Evolutionary conservation across 2,888 invertebrate species (phyloP), one percentile per base, ranked within the genome.

Genomic region (Meteorus colon): DNA sequence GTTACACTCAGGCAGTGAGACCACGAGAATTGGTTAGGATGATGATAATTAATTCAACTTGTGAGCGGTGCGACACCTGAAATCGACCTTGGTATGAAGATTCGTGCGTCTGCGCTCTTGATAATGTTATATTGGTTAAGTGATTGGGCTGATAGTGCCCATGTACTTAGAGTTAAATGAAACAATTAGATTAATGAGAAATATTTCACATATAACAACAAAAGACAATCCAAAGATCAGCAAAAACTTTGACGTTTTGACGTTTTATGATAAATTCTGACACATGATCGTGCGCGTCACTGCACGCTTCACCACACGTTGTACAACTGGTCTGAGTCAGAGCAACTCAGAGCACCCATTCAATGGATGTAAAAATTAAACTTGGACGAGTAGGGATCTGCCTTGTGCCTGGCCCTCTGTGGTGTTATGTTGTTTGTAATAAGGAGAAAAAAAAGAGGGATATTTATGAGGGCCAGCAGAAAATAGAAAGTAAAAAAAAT

Each of bases 51-150:
- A 69, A 60, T 70, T 60, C 34, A 62, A 31, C 16, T 12, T 24
- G 14, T 31, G 34, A 59, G 24, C 2, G 27, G 24, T 60, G 70
- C 37, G 70, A 70, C 70, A 70, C 70, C 70, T 70, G 70, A 70
- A 60, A 70, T 70, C 60, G 70, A 70, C 59, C 37, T 70, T 70
- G 37, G 14, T 62, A 14, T 29, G 16, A 31, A 62, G 31, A 41
- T 27, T 19, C 41, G 37, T 41, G 70, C 60, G 41, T 37, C 70
- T 70, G 60, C 60, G 60, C 69, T 34, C 55, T 51, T 14, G 27
- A 10, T 19, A 31, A 55, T 24, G 1, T 48, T 48, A 55, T 19
- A 55, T 59, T 48, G 31, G 16, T 16, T n/a, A 6, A 19, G n/a
- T 55, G 4, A 55, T n/a, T 55, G n/a, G n/a, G 3, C 19, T n/a